Percentiles rank a stretch among this genome's conserved stretches.
Conservation (phyloP, 2,888 invertebrate genomes). For the Megaustenia siamemsis region DNA sequence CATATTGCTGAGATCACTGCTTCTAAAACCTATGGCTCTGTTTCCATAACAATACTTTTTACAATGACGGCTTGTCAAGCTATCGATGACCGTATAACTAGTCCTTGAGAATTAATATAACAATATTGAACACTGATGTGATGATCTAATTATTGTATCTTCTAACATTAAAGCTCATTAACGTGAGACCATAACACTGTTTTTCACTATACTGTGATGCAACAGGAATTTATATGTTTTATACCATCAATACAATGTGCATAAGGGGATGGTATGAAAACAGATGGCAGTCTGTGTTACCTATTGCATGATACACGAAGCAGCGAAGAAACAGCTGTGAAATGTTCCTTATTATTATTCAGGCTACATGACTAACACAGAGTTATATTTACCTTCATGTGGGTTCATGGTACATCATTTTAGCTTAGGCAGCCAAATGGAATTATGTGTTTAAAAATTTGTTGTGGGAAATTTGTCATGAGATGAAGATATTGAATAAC, state of each 20-base stretch:
- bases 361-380: slow-evolving; percentile 16
- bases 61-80: too few species aligned
- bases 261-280: not conserved
- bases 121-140: too few species aligned
- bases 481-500: not conserved
- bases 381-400: not conserved
- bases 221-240: not conserved
- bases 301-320: not conserved
- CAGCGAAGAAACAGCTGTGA: slow-evolving; percentile 8
- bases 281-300: not conserved
- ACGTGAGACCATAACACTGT: too few species aligned
- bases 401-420: not conserved
- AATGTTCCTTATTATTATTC: slow-evolving; percentile 29
- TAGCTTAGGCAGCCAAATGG: not conserved
- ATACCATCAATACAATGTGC: not conserved
- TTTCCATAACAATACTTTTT: too few species aligned
- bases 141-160: too few species aligned
- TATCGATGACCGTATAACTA: too few species aligned
- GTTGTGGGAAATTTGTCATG: not conserved
- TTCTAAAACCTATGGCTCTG: too few species aligned
- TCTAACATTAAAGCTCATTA: too few species aligned
- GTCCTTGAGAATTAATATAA: too few species aligned
- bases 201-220: not conserved
- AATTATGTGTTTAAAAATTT: too few species aligned
- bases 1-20: too few species aligned